Conservation (phyloP, 2,797 vertebrate species). For the Echeneis naucrates region DNA sequence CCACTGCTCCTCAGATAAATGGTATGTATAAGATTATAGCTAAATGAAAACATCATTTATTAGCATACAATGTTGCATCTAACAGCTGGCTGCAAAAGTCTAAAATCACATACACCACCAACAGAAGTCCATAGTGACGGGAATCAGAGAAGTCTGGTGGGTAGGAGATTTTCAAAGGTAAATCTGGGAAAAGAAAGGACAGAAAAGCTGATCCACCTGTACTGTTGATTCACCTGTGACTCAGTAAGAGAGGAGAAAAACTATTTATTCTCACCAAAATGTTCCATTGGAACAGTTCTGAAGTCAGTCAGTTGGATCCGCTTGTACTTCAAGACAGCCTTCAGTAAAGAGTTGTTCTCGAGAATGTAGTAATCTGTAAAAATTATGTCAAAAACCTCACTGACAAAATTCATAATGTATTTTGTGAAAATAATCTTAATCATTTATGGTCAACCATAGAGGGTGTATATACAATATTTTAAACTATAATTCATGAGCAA, state of each 20-base stretch:
- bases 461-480: too few relatives aligned
- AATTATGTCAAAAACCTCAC: too few relatives aligned
- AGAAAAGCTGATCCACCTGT: neutral
- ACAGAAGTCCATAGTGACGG: slow-evolving; percentile 82
- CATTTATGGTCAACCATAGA: too few relatives aligned
- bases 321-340: slow-evolving; percentile 79
- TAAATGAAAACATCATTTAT: neutral
- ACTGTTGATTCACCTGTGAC: neutral
- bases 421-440: too few relatives aligned
- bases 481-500: too few relatives aligned
- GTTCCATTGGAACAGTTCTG: slow-evolving; percentile 76
- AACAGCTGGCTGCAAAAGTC: neutral
- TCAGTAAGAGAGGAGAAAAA: neutral
- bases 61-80: neutral
- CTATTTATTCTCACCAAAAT: slow-evolving; percentile 78
- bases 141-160: slow-evolving; percentile 86
- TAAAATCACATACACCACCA: slow-evolving; percentile 79
- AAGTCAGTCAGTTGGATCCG: slow-evolving; percentile 81
- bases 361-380: slow-evolving; percentile 83
- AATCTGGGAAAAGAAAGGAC: slow-evolving; percentile 67
- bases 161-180: slow-evolving; percentile 84
- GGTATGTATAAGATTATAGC: neutral
- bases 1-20: slow-evolving; percentile 2
- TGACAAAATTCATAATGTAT: too few relatives aligned
- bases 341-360: slow-evolving; percentile 84